Evolutionary conservation across 1,140 invertebrate species (phyloP), one percentile per base, ranked within the genome.

Genomic region (Proctacanthus coquilletti): DNA sequence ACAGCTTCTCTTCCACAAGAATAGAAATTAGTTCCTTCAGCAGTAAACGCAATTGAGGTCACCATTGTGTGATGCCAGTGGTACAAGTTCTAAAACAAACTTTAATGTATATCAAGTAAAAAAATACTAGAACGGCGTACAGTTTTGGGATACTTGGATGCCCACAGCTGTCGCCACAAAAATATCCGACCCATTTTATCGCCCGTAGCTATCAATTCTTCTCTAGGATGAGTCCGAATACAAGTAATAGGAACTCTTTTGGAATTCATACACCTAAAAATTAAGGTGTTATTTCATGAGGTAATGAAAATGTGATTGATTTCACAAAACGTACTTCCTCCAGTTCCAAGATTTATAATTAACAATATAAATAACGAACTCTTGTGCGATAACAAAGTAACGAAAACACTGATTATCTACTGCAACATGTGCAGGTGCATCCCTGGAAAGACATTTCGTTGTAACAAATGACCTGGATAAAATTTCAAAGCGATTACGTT

Each of bases 11-110:
- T 67, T 13, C 80, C 84, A 21, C 81, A 83, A 49, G 79, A 84
- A 42, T 77, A 79, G 50, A 91, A 60, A 41, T 53, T 48, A 30
- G 62, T 63, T 65, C 83, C 83, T 44, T 72, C 70, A 38, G 62
- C 52, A 23, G 80, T 76, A 51, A 85, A 86, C 4, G 60, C 60
- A 13, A 88, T 52, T 52, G 75, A 74, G 29, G 66, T 64, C 2
- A 87, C 76, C 39, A 77, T 69, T 39, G 83, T 63, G 11, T 74
- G 71, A 60, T 89, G 85, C 85, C 85, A 89, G 53, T 88, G 84
- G 48, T 73, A 74, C 14, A 72, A 59, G 9, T 69, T 61, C 49
- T 68, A 44, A 41, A 13, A 48, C 23, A 25, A 25, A 25, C 5
- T 31, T 31, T 31, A 8, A 8, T 10, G 15, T 9, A 15, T 14